Percentiles rank a stretch among this genome's conserved stretches.
These are phyloP conservation scores for Cosmia trapezina DNA, from an alignment of 2,888 invertebrate genomes.

Conservation along the genomic window DNA sequence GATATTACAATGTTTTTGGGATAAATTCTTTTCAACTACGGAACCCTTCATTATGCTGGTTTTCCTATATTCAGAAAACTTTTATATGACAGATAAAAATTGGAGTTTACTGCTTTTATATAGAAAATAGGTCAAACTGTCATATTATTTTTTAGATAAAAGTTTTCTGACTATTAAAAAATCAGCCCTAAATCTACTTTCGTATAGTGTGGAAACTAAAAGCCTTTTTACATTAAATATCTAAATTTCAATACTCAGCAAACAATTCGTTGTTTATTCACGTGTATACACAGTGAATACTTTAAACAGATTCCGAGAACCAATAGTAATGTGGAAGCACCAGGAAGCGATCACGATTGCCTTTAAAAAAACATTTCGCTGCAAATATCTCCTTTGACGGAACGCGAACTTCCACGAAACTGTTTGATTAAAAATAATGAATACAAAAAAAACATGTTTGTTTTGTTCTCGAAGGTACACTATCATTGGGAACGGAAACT, in stretches of 20 bases:
- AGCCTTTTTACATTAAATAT: neutral
- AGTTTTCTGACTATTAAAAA: no score
- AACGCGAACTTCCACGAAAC: constrained; percentile 21
- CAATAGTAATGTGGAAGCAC: constrained; percentile 29
- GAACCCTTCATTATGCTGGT: no score
- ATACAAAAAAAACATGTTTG: constrained; percentile 22
- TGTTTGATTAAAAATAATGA: constrained; percentile 41
- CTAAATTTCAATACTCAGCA: neutral
- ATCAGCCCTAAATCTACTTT: no score
- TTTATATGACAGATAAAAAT: no score
- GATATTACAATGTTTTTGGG: no score
- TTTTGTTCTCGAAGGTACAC: neutral
- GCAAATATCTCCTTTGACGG: constrained; percentile 66
- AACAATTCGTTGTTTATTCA: neutral
- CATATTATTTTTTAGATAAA: no score
- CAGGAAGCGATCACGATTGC: constrained; percentile 63
- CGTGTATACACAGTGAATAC: neutral
- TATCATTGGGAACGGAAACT: neutral
- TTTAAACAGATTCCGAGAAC: constrained; percentile 26
- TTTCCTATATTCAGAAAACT: no score
- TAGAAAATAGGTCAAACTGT: no score
- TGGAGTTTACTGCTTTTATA: no score
- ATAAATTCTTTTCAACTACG: no score
- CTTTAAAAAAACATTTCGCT: constrained; percentile 69
- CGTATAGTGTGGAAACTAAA: no score